A percentile compares a stretch with the other conserved stretches of the same genome.
These are phyloP conservation scores for Haliclystus octoradiatus DNA, from an alignment of 30 jellyfish, hydroid and myxozoan genomes.

Conservation along the genomic window DNA sequence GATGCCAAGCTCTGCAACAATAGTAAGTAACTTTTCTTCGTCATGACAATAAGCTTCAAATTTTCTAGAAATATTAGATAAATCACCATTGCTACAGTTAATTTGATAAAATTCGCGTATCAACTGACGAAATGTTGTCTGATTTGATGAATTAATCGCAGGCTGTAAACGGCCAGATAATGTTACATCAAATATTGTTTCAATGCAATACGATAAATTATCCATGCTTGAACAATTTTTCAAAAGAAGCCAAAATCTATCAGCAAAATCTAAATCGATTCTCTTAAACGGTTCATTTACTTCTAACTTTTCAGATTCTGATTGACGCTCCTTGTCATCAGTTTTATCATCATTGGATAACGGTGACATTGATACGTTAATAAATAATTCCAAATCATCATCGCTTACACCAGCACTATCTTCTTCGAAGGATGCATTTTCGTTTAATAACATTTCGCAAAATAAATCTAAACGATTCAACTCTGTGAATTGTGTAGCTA, in stretches of 20 bases:
- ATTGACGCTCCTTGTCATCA: not conserved
- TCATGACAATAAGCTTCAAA: not conserved
- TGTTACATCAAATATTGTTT: slow-evolving; percentile 8
- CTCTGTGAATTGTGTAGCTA: not conserved
- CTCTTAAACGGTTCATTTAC: slow-evolving; percentile 7
- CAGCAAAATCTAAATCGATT: slow-evolving; percentile 26
- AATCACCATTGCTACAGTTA: not conserved
- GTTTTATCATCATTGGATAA: not conserved
- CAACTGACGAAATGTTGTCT: not conserved
- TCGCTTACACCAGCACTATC: not conserved
- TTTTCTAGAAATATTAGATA: not conserved
- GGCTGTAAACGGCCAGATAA: slow-evolving; percentile 7
- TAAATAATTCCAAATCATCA: not conserved
- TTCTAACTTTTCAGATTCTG: too few relatives aligned
- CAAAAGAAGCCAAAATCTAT: slow-evolving; percentile 16
- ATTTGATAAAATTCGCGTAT: not conserved
- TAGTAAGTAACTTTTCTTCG: not conserved
- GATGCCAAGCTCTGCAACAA: not conserved
- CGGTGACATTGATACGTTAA: not conserved
- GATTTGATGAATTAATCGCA: not conserved
- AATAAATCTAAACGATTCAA: not conserved
- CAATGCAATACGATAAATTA: slow-evolving; percentile 5
- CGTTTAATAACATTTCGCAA: not conserved
- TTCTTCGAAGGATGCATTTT: not conserved
- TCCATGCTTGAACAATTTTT: slow-evolving; percentile 1